Percentiles rank a stretch among this genome's conserved stretches.
phyloP scores from a whole-genome alignment of 2,797 vertebrate species.

The Galaxias olidus region DNA sequence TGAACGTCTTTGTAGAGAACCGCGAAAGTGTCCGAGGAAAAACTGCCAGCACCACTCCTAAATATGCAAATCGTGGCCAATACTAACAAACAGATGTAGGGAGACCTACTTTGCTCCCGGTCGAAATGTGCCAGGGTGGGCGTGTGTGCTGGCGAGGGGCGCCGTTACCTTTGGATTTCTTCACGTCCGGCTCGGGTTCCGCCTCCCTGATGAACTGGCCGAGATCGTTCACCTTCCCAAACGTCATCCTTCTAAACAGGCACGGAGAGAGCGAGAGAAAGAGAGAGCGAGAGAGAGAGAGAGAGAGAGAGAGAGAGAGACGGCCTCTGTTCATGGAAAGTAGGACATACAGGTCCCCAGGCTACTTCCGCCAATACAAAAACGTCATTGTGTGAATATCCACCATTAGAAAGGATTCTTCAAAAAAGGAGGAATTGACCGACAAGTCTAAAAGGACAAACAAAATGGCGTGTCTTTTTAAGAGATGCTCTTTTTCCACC shows the following conservation, averaged over 20 bases:
- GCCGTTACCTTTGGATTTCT: slow-evolving; percentile 93
- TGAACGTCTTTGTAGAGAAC: slow-evolving; percentile 30
- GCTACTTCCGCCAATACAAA: background rate
- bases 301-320: too few species aligned
- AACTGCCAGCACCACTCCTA: too few species aligned
- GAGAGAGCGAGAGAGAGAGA: too few species aligned
- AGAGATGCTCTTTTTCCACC: background rate
- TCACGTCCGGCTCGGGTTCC: slow-evolving; percentile 96
- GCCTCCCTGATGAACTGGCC: slow-evolving; percentile 98
- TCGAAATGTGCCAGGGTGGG: too few species aligned
- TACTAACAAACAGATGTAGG: background rate
- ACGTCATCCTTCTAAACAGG: slow-evolving; percentile 90
- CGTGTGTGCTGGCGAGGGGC: background rate
- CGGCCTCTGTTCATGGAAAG: too few species aligned
- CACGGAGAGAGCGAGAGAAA: background rate
- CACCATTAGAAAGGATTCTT: background rate
- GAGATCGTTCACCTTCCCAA: slow-evolving; percentile 95
- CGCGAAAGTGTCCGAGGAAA: too few species aligned
- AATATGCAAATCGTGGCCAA: too few species aligned
- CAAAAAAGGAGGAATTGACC: background rate
- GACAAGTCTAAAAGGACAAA: background rate
- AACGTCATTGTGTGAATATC: too few species aligned
- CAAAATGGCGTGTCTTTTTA: background rate
- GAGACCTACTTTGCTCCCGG: background rate
- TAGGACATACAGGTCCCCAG: background rate